Base-by-base conservation (phyloP, 1,140 invertebrate genomes). In the Cotesia chilonis region DNA sequence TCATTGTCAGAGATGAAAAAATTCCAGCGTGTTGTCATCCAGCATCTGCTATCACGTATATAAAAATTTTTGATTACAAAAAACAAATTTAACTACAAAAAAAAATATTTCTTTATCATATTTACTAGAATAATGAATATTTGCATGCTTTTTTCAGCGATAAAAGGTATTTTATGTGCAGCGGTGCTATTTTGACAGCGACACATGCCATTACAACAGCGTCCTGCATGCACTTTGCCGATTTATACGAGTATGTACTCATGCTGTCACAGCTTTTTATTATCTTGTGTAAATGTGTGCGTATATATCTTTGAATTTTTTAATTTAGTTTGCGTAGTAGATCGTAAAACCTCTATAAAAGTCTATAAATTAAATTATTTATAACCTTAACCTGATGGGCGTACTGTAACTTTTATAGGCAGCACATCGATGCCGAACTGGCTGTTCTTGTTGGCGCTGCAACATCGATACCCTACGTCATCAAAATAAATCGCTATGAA, bases 101-200 rank as follows among this genome's bases (percentile, higher is more conserved):
- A 47, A 7, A 47, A 6, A 0, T 10, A 41, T 47, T 47, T 47
- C 41, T 47, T 47, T 36, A 38, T 36, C 10, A n/a, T 61, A 51
- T 1, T 52, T 28, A 28, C 51, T 51, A 35, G 38, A 28, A 59
- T 17, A 20, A 51, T 5, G 6, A 41, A 47, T 63, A 9, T 63
- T 59, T 70, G 41, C 9, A 38, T 47, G 63, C n/a, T 60, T 71
- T 6, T 59, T 66, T 63, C 55, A 80, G 79, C 61, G 73, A 73
- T 41, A 71, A 55, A 10, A 71, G 77, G 51, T 79, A 78, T 55
- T 80, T 75, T 61, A 77, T 79, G 74, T 79, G 77, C 72, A 78
- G 74, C 35, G 79, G 75, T 59, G 68, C 71, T 14, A 66, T 79
- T 51, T 47, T 80, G 47, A 75, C 55, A 7, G 36, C 63, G 0